Conservation (phyloP, 2,888 invertebrate genomes). For the Eubasilissa splendida region DNA sequence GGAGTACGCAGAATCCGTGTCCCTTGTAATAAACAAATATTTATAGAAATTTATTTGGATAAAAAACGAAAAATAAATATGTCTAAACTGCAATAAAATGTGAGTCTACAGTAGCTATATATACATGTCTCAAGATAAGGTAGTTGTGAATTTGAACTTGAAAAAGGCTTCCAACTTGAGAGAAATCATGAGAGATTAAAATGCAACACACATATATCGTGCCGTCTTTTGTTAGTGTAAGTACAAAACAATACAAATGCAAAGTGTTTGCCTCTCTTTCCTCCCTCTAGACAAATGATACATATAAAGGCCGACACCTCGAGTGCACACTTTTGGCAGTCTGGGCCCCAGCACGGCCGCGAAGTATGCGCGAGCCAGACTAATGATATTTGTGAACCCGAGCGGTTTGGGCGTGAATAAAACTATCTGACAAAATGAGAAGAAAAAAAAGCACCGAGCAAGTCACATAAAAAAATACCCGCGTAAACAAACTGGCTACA, state of each 20-base stretch:
- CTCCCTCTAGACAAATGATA: background rate
- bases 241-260: background rate
- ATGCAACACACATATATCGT: too few relatives aligned
- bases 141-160: too few relatives aligned
- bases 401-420: constrained; percentile 16
- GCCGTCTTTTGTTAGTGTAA: too few relatives aligned
- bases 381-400: constrained; percentile 25
- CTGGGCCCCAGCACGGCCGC: constrained; percentile 50
- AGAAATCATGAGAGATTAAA: too few relatives aligned
- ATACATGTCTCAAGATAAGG: too few relatives aligned
- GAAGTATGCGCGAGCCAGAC: constrained; percentile 1
- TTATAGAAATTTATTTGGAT: too few relatives aligned
- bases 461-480: constrained; percentile 46
- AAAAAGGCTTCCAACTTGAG: too few relatives aligned
- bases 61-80: too few relatives aligned
- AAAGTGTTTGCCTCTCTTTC: background rate
- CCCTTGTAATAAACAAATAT: too few relatives aligned
- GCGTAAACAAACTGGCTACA: constrained; percentile 45
- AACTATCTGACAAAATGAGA: constrained; percentile 5
- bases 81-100: too few relatives aligned
- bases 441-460: background rate
- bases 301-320: constrained; percentile 2
- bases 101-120: too few relatives aligned
- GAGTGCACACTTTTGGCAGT: constrained; percentile 57
- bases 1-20: too few relatives aligned